Evolutionary conservation across 2,113 vertebrate species (phyloP).

Genomic region (Brienomyrus longianalis): DNA sequence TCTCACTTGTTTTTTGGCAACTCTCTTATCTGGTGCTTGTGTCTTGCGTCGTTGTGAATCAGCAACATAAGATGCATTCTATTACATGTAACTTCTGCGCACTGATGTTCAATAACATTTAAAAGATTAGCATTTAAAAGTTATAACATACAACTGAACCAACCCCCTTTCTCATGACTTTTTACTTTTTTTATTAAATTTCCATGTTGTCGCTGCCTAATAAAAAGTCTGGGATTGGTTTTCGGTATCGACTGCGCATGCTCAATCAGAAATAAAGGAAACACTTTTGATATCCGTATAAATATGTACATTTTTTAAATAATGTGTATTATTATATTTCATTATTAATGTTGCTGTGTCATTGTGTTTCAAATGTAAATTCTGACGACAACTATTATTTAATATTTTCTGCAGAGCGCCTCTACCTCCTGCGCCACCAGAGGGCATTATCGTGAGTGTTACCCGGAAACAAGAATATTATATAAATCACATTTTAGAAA

Average conservation of each 20-base stretch:
- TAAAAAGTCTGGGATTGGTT: not conserved
- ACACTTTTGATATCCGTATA: not conserved
- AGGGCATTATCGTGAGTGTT: not conserved
- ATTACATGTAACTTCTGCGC: no score
- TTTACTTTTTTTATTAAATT: not conserved
- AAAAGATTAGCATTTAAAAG: not conserved
- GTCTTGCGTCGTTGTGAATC: not conserved
- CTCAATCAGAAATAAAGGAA: not conserved
- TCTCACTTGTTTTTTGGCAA: not conserved
- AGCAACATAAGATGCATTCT: not conserved
- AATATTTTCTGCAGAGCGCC: not conserved
- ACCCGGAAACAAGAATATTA: not conserved
- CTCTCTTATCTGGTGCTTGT: not conserved
- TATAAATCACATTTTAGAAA: not conserved
- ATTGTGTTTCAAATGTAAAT: not conserved
- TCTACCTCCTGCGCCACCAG: not conserved
- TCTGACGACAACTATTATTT: not conserved
- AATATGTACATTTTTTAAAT: not conserved
- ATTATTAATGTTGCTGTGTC: not conserved
- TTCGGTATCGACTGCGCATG: not conserved
- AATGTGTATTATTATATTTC: not conserved
- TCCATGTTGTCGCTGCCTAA: not conserved
- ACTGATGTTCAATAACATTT: not conserved
- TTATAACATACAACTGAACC: not conserved
- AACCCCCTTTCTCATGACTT: not conserved